Evolutionary conservation across 2,113 vertebrate species (phyloP), one percentile per base, ranked within the genome.

Genomic region (Dunckerocampus dactyliophorus): DNA sequence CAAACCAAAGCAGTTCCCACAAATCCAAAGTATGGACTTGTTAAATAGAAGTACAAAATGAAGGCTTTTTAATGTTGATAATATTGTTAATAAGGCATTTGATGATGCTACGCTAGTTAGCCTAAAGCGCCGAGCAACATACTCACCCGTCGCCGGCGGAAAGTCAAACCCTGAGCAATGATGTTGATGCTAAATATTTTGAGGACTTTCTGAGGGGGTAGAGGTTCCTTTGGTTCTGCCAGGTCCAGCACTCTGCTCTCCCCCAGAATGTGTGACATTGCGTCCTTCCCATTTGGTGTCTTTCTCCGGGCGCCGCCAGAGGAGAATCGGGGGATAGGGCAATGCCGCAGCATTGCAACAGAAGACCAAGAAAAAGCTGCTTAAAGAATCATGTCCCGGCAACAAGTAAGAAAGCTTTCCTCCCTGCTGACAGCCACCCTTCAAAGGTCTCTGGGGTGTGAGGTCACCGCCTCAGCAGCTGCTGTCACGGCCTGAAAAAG

Each of bases 161-260:
- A 99, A 43, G 95, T 95, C 85, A 98, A 87, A 67, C 95, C 92
- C 77, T 98, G 96, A 19, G 97, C 90, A 80, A 99, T 97, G 88
- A 99, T 98, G 88, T 95, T 99, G 89, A 98, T 95, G 89, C 95
- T 97, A 88, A 99, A 99, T 82, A 98, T 95, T 92, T 94, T 94
- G 87, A 99, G 94, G 50, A 98, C 90, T 19, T 95, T 96, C 88
- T 97, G 95, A 63, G 94, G 92, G 3, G 94, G 92, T 12, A 95
- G 74, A 60, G 92, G 89, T 24, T 95, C 92, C 83, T 92, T 93
- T 69, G 91, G 80, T 77, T 94, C 93, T 77, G 91, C 87, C 89
- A 90, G 86, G 83, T 93, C 83, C 76, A 91, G 88, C 53, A 87
- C 90, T 90, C 91, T 89, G 81, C 79, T 91, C 65, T 85, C 80